phyloP scores from a whole-genome alignment of 2,888 invertebrate genomes.

The Neocrepidodera transversa region DNA sequence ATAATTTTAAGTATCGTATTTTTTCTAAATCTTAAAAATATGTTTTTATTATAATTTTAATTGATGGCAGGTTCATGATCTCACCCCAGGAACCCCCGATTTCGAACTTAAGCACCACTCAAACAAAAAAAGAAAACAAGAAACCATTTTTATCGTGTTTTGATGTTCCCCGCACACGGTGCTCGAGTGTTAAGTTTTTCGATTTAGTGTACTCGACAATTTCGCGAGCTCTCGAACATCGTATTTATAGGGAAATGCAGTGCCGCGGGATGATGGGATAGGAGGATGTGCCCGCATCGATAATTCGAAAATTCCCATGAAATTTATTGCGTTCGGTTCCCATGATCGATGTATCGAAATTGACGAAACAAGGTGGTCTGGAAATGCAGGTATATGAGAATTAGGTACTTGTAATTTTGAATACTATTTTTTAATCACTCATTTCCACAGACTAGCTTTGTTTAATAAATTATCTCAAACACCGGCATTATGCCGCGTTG shows the following conservation, averaged over 20 bases:
- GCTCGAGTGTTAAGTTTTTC: slow-evolving; percentile 10
- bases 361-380: slow-evolving; percentile 1
- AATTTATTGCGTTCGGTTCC: slow-evolving; percentile 1
- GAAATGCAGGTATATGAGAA: slow-evolving; percentile 9
- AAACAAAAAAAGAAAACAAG: neutral
- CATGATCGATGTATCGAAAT: slow-evolving; percentile 7
- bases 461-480: no score
- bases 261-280: no score
- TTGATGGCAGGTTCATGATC: no score
- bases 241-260: slow-evolving; percentile 9
- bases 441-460: no score
- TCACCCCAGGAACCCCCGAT: no score
- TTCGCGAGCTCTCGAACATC: slow-evolving; percentile 13
- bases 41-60: no score
- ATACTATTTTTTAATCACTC: no score
- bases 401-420: neutral
- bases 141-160: slow-evolving; percentile 9
- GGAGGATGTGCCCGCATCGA: slow-evolving; percentile 14
- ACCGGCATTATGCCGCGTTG: no score
- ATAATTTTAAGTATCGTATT: no score
- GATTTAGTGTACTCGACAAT: slow-evolving; percentile 21
- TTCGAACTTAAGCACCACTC: no score
- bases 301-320: slow-evolving; percentile 10
- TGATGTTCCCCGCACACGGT: slow-evolving; percentile 27
- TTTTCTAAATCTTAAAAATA: no score